A percentile compares a stretch with the other conserved stretches of the same genome.
Conservation (phyloP, 2,797 vertebrate species). For the Megalops cyprinoides region DNA sequence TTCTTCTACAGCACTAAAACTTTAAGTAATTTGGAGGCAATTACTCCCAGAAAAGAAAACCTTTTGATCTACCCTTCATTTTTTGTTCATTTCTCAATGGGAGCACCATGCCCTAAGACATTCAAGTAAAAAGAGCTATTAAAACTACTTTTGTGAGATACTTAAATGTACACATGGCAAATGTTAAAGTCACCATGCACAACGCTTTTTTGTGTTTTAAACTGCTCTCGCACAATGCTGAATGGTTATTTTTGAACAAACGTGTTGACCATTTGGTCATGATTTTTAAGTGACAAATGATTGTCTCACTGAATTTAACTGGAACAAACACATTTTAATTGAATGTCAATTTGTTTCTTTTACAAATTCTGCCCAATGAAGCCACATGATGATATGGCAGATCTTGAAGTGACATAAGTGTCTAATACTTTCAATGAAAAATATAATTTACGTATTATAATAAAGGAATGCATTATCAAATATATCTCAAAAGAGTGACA, state of each 20-base stretch:
- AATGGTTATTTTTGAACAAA: not conserved
- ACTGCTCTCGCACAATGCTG: not conserved
- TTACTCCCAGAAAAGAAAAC: not conserved
- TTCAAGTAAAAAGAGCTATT: not conserved
- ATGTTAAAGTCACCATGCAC: no score
- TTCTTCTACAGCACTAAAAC: not conserved
- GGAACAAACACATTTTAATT: not conserved
- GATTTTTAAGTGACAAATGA: not conserved
- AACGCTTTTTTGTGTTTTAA: no score
- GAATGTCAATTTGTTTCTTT: no score
- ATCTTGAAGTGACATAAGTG: no score
- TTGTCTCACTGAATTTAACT: not conserved
- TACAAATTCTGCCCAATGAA: no score
- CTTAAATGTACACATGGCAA: no score
- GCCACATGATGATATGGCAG: no score
- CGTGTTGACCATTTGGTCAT: no score
- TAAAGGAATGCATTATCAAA: not conserved
- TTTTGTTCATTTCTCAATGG: conserved; percentile 8
- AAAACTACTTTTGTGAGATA: not conserved
- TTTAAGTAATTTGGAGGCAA: not conserved
- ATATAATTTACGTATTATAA: no score
- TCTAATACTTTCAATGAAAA: no score
- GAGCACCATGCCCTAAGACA: not conserved
- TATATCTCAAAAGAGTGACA: not conserved
- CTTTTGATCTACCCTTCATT: not conserved